Evolutionary conservation across 2,797 vertebrate species (phyloP), one percentile per base, ranked within the genome.

Genomic region (Alca torda): DNA sequence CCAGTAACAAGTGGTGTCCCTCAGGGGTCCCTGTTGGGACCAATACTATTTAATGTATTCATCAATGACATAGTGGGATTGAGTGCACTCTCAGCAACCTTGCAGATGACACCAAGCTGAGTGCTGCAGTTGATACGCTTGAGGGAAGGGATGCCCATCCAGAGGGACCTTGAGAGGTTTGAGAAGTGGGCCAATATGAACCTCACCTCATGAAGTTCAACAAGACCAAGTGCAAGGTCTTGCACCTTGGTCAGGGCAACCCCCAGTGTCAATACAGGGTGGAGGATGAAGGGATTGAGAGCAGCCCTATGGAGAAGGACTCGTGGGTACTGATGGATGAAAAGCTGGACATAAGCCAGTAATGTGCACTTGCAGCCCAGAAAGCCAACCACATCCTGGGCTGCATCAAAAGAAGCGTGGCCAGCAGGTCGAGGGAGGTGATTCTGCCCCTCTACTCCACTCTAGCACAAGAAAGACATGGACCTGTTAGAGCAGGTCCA

Each of bases 101-200:
- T 24, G 14, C 11, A 45, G 61, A 54, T 13, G 30, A 68, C 78
- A 81, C 28, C 60, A 70, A 41, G 64, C 46, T 11, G 10, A n/a
- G 60, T n/a, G 46, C 25, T 10, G 45, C 17, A 9, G 39, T 1
- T 59, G 67, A 75, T 0, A 41, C 0, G 1, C 30, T 43, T 25
- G 50, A 60, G 45, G 33, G n/a, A 86, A 51, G 21, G 31, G 51
- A 87, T 41, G 33, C 12, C 12, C 67, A 64, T 8, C 2, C 12
- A 13, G 51, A 78, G 19, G 16, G 50, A 84, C 26, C 50, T 1
- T 26, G 30, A 60, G 16, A 56, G 26, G 16, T 43, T 1, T 60
- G 50, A 84, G 31, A 26, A 37, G 13, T 2, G 11, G 9, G 63
- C 48, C 19, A 10, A 4, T 1, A 26, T 9, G 53, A 70, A 43